Base-by-base conservation (phyloP, 23 tunicate species). In the Aplidium turbinatum region DNA sequence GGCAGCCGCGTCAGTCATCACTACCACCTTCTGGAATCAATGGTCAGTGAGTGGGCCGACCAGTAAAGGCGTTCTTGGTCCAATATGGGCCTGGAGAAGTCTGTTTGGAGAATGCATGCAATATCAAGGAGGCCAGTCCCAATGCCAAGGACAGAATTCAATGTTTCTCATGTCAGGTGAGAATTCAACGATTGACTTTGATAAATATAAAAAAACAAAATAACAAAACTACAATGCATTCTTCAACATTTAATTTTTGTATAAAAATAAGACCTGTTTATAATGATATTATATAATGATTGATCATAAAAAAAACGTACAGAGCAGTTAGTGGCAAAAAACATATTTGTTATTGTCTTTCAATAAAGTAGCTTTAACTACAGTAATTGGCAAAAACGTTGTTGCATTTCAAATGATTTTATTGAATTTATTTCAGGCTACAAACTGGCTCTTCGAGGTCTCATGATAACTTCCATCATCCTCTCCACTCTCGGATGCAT, bases 61-160 rank as follows among this genome's bases (percentile, higher is more conserved):
- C 1, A 55, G 58, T 34, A 25, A 38, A 2, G 46, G 55, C 3
- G 22, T 80, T 38, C 2, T 70, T 1, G 80, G 75, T 18, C 77
- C 80, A 2, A 72, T 72, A 9, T 85, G 79, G 79, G 85, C 85
- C 24, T 85, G 82, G 78, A 60, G 77, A 4, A 72, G 93, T 25
- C 50, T 85, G 3, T 85, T 76, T 76, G 69, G 27, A 2, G 75
- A 78, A 7, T 85, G 93, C 57, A 42, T 85, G 29, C 93, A 85
- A 55, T 55, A 65, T 33, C 31, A 46, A 31, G 73, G 72, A 23
- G 93, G 80, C 31, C 80, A 72, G 38, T 78, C 57, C 63, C 84
- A 78, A 30, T 85, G 93, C 61, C 52, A 85, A 45, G 75, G 60
- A 68, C 66, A 77, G 47, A 36, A 29, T 19, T 78, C 93, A 3